phyloP scores from a whole-genome alignment of 2,113 vertebrate species.

The Prunella fulvescens region DNA sequence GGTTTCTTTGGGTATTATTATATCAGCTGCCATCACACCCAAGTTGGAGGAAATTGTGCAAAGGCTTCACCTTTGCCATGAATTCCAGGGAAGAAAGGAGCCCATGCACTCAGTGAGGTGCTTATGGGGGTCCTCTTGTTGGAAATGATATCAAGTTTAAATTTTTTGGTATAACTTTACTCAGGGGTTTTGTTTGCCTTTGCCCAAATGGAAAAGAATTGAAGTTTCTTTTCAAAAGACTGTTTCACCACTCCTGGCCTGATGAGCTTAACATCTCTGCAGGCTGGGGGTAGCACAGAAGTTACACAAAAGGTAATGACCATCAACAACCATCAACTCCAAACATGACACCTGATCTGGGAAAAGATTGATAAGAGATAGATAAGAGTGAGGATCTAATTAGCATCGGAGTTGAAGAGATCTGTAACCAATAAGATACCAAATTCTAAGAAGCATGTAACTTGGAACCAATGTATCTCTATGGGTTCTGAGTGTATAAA shows the following conservation, averaged over 20 bases:
- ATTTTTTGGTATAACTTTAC: too few species aligned
- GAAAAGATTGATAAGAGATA: neutral
- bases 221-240: neutral
- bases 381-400: neutral
- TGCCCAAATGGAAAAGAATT: neutral
- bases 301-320: neutral
- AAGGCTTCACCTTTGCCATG: neutral
- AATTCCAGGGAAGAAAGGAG: neutral
- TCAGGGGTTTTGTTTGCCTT: neutral
- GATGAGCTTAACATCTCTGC: neutral
- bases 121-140: neutral
- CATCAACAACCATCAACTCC: neutral
- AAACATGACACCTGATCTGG: neutral
- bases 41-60: neutral
- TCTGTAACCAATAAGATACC: neutral
- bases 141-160: neutral
- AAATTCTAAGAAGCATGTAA: neutral
- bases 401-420: accelerated
- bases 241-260: neutral
- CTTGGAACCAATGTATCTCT: neutral
- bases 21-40: neutral
- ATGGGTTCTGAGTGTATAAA: neutral
- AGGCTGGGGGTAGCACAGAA: neutral
- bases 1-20: neutral
- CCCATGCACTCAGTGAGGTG: neutral